phyloP scores from a whole-genome alignment of 1,140 invertebrate genomes.

The Coboldia fuscipes region DNA sequence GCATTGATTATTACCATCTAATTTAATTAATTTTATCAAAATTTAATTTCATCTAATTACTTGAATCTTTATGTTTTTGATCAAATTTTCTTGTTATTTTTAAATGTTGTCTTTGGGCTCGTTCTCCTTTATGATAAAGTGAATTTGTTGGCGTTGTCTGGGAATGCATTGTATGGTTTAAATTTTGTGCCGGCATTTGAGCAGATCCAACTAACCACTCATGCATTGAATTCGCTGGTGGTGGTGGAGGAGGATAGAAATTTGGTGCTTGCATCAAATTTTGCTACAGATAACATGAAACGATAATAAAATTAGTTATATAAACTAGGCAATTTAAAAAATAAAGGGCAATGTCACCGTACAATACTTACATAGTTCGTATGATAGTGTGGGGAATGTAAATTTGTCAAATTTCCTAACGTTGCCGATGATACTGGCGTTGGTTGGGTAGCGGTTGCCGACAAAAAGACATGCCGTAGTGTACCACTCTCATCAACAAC shows the following conservation, averaged over 20 bases:
- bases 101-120: conserved; percentile 46
- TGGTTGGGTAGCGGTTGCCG: no score
- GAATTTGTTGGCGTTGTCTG: conserved; percentile 24
- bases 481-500: conserved; percentile 75
- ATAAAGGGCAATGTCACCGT: background rate
- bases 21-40: no score
- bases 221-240: conserved; percentile 22
- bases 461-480: conserved; percentile 65
- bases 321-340: no score
- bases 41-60: conserved; percentile 13
- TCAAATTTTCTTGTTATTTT: conserved; percentile 54
- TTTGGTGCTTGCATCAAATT: background rate
- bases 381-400: conserved; percentile 11
- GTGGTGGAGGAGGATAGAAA: conserved; percentile 16
- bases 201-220: conserved; percentile 4
- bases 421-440: conserved; percentile 27
- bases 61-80: conserved; percentile 33
- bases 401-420: conserved; percentile 10
- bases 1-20: conserved; percentile 6
- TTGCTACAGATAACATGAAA: background rate
- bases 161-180: conserved; percentile 25
- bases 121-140: conserved; percentile 47
- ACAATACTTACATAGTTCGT: conserved; percentile 3
- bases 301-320: background rate
- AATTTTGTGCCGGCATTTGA: conserved; percentile 12